Conservation (phyloP, 2,113 vertebrate species). For the Rhadina sibilatrix region DNA sequence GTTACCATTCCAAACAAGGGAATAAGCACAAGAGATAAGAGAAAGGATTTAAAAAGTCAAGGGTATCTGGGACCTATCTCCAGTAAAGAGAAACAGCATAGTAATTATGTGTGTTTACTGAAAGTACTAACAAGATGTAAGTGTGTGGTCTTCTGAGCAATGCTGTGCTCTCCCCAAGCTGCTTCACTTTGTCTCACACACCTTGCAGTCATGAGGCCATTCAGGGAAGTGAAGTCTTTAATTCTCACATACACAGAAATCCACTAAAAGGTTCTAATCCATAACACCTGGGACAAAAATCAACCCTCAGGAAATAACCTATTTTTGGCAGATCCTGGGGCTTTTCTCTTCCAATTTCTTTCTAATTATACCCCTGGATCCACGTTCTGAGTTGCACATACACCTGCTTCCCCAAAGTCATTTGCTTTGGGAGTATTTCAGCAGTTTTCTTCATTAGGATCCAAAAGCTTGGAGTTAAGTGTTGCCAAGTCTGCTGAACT, state of each 20-base stretch:
- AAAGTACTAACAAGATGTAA: background rate
- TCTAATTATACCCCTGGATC: background rate
- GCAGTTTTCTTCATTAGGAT: conserved; percentile 38
- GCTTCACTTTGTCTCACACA: background rate
- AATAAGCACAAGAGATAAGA: background rate
- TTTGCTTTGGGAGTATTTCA: conserved; percentile 3
- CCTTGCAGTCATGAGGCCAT: background rate
- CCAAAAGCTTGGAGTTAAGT: background rate
- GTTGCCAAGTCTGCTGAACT: background rate
- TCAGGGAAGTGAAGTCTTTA: background rate
- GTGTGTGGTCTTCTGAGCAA: background rate
- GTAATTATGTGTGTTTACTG: background rate
- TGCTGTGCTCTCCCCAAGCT: background rate
- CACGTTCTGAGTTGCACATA: background rate
- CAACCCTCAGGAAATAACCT: background rate
- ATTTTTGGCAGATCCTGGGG: background rate
- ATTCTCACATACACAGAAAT: background rate
- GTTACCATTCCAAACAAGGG: background rate
- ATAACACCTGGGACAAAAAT: background rate
- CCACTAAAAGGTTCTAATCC: background rate
- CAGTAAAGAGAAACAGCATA: background rate
- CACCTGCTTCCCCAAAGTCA: background rate
- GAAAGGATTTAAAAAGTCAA: background rate
- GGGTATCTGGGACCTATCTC: background rate
- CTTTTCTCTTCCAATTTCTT: background rate